Evolutionary conservation across 2,113 vertebrate species (phyloP).

Genomic region (Nanorana parkeri): DNA sequence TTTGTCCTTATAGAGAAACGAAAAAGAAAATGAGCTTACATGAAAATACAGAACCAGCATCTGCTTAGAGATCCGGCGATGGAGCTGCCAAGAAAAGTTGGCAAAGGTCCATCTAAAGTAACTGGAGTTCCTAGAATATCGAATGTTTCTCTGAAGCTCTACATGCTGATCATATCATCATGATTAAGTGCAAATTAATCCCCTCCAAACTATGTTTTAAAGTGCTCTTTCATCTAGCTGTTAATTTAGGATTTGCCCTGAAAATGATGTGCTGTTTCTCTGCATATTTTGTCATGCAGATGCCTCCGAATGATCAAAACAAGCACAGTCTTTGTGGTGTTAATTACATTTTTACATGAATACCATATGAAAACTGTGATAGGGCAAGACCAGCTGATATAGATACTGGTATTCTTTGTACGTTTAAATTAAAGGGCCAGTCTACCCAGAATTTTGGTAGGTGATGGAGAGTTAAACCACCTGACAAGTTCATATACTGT

Average conservation of each 20-base stretch:
- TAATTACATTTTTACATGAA: background rate
- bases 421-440: too few species aligned
- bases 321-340: background rate
- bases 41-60: constrained; percentile 59
- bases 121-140: constrained; percentile 63
- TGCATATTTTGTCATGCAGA: constrained; percentile 22
- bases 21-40: constrained; percentile 53
- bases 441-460: too few species aligned
- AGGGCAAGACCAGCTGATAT: background rate
- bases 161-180: constrained; percentile 31
- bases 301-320: background rate
- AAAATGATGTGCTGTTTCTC: background rate
- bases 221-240: constrained; percentile 26
- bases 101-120: constrained; percentile 25
- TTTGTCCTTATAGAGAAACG: background rate
- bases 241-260: constrained; percentile 22
- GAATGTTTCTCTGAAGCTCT: constrained; percentile 60
- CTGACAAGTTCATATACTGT: too few species aligned
- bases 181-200: constrained; percentile 39
- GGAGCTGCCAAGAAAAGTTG: constrained; percentile 53
- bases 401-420: background rate
- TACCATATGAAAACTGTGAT: background rate
- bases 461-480: too few species aligned
- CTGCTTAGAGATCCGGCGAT: constrained; percentile 54
- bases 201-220: background rate